phyloP scores from a whole-genome alignment of 2,113 vertebrate species.

The Ciconia boyciana region DNA sequence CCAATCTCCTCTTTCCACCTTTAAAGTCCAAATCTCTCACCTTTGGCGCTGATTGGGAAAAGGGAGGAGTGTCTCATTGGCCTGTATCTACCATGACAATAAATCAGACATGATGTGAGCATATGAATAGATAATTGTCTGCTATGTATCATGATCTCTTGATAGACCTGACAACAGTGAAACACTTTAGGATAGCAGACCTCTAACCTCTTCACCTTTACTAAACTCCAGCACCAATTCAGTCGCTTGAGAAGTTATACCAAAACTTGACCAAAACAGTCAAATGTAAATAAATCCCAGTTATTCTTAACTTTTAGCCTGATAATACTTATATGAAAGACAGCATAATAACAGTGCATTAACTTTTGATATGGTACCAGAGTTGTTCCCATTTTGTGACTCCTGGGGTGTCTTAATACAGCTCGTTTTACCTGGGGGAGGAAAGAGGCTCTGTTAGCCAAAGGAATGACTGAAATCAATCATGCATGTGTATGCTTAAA shows the following conservation, averaged over 20 bases:
- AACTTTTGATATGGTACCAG: neutral
- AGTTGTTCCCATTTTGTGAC: neutral
- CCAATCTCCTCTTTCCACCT: neutral
- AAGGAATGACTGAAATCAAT: neutral
- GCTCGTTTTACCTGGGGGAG: neutral
- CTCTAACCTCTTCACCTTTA: neutral
- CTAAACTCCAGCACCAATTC: neutral
- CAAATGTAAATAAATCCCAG: neutral
- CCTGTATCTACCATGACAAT: neutral
- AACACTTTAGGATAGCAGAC: neutral
- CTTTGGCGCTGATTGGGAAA: fast-evolving
- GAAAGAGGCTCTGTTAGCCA: neutral
- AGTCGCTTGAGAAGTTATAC: neutral
- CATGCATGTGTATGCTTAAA: neutral
- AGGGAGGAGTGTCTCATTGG: neutral
- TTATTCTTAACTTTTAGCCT: neutral
- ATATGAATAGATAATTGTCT: neutral
- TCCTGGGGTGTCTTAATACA: neutral
- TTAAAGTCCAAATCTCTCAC: neutral
- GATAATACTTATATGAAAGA: neutral
- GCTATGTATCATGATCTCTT: neutral
- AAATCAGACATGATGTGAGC: neutral
- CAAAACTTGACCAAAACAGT: neutral
- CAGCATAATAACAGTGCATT: neutral
- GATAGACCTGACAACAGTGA: neutral